phyloP scores from a whole-genome alignment of 2,113 vertebrate species.

The Ceyx cyanopectus region DNA sequence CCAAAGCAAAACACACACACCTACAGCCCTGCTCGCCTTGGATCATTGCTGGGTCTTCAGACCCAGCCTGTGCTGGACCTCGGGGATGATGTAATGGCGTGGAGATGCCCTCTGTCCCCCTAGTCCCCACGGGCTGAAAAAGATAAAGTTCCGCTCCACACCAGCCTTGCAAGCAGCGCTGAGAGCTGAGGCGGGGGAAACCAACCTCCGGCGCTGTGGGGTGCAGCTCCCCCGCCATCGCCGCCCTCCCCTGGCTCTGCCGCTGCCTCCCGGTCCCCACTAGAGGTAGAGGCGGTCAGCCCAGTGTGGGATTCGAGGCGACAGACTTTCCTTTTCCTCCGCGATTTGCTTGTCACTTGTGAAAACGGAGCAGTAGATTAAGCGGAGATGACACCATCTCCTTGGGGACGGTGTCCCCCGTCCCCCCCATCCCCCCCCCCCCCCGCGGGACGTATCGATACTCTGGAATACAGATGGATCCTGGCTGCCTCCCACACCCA shows the following conservation, averaged over 20 bases:
- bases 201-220: background rate
- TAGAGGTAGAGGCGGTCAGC: conserved; percentile 47
- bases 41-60: background rate
- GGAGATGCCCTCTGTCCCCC: background rate
- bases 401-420: conserved; percentile 26
- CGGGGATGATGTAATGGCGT: conserved; percentile 1
- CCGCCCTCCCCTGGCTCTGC: background rate
- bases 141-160: conserved; percentile 25
- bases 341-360: conserved; percentile 44
- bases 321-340: conserved; percentile 58
- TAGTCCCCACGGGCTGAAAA: background rate
- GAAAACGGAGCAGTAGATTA: conserved; percentile 38
- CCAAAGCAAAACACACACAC: background rate
- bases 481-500: background rate
- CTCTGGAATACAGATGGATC: conserved; percentile 26
- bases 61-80: background rate
- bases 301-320: conserved; percentile 68
- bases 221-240: background rate
- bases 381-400: conserved; percentile 59
- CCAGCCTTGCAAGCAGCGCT: background rate
- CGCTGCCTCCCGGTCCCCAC: conserved; percentile 40
- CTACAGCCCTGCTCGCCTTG: background rate
- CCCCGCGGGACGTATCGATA: background rate
- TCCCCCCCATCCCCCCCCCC: background rate
- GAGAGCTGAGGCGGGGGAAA: background rate